Evolutionary conservation across 2,888 invertebrate genomes (phyloP).

Genomic region (Neocrepidodera transversa): DNA sequence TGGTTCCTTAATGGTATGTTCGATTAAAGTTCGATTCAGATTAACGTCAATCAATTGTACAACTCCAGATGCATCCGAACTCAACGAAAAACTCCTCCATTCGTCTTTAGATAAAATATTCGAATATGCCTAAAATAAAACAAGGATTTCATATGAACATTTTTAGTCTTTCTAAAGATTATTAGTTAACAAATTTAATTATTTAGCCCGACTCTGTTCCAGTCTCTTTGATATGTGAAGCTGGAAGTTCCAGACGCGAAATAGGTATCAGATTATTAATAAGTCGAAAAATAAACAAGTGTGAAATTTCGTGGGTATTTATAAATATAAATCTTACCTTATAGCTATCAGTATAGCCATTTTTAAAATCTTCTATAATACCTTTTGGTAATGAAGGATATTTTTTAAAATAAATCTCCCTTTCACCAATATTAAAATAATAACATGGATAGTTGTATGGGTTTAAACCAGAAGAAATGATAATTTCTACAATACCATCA

Average conservation of each 20-base stretch:
- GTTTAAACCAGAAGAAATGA: conserved; percentile 53
- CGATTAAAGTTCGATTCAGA: conserved; percentile 48
- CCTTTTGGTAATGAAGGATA: conserved; percentile 40
- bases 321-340: conserved; percentile 31
- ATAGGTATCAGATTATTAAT: too few relatives aligned
- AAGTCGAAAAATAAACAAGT: too few relatives aligned
- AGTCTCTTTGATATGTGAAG: too few relatives aligned
- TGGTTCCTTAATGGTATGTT: conserved; percentile 44
- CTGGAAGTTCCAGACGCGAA: too few relatives aligned
- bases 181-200: too few relatives aligned
- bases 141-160: too few relatives aligned
- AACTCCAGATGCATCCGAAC: conserved; percentile 42
- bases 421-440: conserved; percentile 49
- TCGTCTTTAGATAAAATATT: conserved; percentile 51
- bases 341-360: conserved; percentile 20
- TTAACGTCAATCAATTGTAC: conserved; percentile 48
- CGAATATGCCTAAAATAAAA: conserved; percentile 45
- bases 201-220: too few relatives aligned
- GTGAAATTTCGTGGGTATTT: too few relatives aligned
- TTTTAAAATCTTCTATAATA: conserved; percentile 31
- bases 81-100: conserved; percentile 53
- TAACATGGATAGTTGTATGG: conserved; percentile 53
- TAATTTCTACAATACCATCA: conserved; percentile 48
- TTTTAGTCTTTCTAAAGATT: too few relatives aligned
- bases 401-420: conserved; percentile 46